Evolutionary conservation across 2,888 invertebrate genomes (phyloP), one percentile per base, ranked within the genome.

Genomic region (Erebia palarica): DNA sequence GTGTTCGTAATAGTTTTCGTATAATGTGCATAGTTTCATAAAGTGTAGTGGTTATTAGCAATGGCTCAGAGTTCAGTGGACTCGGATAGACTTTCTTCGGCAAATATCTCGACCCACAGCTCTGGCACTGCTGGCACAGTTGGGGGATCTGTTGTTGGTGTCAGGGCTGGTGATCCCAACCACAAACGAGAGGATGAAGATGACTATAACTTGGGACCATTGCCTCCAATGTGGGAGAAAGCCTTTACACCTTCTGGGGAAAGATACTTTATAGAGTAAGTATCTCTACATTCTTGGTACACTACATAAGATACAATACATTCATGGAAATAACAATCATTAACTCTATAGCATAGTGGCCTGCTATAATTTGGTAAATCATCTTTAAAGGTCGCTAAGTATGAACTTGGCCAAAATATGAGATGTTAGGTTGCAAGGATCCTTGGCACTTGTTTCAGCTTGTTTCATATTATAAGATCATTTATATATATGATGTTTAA

Each of bases 191-290:
- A 94, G 80, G 94, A 94, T 82, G 95, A 96, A 73, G 95, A 96
- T 76, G 95, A 95, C 76, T 96, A 96, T 84, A 97, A 97, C 76
- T 92, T 99, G 69, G 99, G 99, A 18, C 97, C 99, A 1, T 91
- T 99, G 77, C 99, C 99, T 70, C 94, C 96, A 5, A 98, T 99
- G 94, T 99, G 99, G 99, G 99, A 99, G 89, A 98, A 98, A 86
- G 98, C 99, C 4, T 98, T 97, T 85, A 99, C 99, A 13, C 98
- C 99, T 77, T 97, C 97, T 74, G 99, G 99, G 80, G 99, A 99
- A 94, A 96, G 97, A 73, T 99, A 99, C 92, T 99, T 98, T 85
- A 99, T 99, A 80, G 99, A 99, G 98, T 97, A 92, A 95, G 96
- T 95, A 78, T 0, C 47, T 27, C 27, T 27, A 27, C n/a, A 7